These are phyloP conservation scores for Heterocephalus glaber DNA, from an alignment of 2,113 vertebrate species.

Conservation along the genomic window DNA sequence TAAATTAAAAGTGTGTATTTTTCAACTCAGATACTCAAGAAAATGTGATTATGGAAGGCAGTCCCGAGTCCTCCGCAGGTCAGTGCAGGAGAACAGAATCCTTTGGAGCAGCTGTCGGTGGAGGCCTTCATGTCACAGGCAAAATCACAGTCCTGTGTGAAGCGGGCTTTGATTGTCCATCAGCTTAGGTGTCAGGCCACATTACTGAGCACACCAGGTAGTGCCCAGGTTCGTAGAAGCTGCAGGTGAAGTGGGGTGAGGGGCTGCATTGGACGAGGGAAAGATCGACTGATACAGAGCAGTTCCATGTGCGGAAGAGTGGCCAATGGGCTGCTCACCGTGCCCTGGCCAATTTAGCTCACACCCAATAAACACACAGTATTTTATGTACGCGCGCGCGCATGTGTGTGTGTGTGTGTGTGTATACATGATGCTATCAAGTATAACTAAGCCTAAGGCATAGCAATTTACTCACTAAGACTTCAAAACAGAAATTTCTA, in stretches of 20 bases:
- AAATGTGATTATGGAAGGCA: background rate
- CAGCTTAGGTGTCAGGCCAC: background rate
- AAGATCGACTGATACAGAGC: background rate
- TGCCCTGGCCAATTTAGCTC: background rate
- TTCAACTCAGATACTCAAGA: background rate
- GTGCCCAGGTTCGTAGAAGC: background rate
- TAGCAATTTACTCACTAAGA: background rate
- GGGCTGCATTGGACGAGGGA: background rate
- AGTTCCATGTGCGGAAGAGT: accelerated
- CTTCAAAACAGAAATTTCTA: background rate
- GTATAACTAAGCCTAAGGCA: background rate
- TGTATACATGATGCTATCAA: background rate
- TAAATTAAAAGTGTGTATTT: background rate
- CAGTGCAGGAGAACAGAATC: background rate
- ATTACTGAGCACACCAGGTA: accelerated
- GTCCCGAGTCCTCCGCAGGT: background rate
- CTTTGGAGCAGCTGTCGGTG: accelerated
- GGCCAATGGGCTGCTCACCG: too few species aligned
- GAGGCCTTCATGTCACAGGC: background rate
- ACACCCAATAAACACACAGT: background rate
- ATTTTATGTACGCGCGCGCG: background rate
- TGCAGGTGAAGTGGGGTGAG: background rate
- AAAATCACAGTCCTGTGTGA: background rate
- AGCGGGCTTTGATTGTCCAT: background rate
- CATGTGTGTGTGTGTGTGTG: background rate